These are phyloP conservation scores for Sminthurides bifidus DNA, from an alignment of 1,140 invertebrate genomes.

Conservation along the genomic window DNA sequence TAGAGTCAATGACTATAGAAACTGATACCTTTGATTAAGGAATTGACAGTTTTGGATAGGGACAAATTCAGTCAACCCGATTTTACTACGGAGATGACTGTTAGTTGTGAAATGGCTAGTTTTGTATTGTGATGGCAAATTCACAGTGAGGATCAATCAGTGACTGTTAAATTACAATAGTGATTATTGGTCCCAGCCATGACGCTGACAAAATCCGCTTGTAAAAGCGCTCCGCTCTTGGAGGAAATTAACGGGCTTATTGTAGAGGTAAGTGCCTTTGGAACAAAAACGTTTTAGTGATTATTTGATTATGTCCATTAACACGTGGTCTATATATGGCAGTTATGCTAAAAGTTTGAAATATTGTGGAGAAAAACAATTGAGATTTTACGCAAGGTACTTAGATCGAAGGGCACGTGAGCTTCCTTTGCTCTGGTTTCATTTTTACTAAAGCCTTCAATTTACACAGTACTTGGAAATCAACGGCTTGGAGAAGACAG, in stretches of 20 bases:
- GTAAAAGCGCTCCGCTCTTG: not conserved
- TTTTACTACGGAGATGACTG: too few relatives aligned
- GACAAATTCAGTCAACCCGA: too few relatives aligned
- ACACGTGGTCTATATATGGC: not conserved
- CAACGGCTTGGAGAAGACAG: constrained; percentile 27
- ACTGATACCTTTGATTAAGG: too few relatives aligned
- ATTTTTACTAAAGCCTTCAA: not conserved
- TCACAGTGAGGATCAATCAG: not conserved
- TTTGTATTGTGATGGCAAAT: not conserved
- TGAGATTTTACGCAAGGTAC: not conserved
- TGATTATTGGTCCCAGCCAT: not conserved
- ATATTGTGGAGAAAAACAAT: not conserved
- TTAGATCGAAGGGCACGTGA: not conserved
- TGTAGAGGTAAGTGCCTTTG: constrained; percentile 2
- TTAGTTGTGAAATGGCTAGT: too few relatives aligned
- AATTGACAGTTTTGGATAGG: too few relatives aligned
- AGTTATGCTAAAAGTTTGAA: not conserved
- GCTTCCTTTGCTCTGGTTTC: not conserved
- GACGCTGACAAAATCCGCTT: not conserved
- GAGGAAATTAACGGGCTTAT: constrained; percentile 8
- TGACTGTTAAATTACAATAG: not conserved
- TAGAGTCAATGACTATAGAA: too few relatives aligned
- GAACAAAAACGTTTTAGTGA: not conserved
- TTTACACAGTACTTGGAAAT: constrained; percentile 20
- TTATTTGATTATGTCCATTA: not conserved